phyloP scores from a whole-genome alignment of 1,140 invertebrate genomes.

The Drosophila takahashii region DNA sequence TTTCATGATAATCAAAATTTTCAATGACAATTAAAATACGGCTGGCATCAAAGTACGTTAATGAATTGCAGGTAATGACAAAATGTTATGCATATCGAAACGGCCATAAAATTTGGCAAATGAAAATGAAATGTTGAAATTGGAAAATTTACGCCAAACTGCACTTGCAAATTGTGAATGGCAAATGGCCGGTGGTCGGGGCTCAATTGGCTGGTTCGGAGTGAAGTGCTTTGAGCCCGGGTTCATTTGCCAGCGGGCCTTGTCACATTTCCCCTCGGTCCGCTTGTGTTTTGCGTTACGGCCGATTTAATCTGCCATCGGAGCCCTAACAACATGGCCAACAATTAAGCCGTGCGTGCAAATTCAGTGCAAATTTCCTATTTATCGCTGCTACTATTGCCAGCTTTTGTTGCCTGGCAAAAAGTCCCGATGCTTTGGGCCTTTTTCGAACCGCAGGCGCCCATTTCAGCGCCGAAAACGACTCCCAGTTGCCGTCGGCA shows the following conservation, averaged over 20 bases:
- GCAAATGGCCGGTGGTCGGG: constrained; percentile 21
- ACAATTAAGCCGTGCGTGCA: constrained; percentile 74
- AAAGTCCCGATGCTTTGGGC: constrained; percentile 23
- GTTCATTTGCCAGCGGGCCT: constrained; percentile 56
- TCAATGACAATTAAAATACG: constrained; percentile 18
- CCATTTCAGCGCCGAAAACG: constrained; percentile 50
- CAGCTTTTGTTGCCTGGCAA: constrained; percentile 21
- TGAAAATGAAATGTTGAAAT: constrained; percentile 63
- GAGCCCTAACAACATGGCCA: constrained; percentile 55
- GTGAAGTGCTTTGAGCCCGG: constrained; percentile 24
- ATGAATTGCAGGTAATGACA: constrained; percentile 55
- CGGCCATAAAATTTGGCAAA: constrained; percentile 32
- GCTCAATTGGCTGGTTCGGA: constrained; percentile 31
- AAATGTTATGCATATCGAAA: constrained; percentile 33
- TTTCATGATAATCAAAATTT: background rate
- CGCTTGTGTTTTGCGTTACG: constrained; percentile 37
- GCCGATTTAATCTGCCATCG: constrained; percentile 41
- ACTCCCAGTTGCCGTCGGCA: constrained; percentile 50
- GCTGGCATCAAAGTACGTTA: constrained; percentile 17
- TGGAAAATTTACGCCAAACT: constrained; percentile 62
- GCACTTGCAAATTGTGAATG: constrained; percentile 55
- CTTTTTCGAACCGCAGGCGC: constrained; percentile 40
- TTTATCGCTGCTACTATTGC: constrained; percentile 52
- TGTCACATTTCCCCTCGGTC: constrained; percentile 23
- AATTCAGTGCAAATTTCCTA: constrained; percentile 70